These are phyloP conservation scores for Urocynchramus pylzowi DNA, from an alignment of 2,113 vertebrate species.

Conservation along the genomic window DNA sequence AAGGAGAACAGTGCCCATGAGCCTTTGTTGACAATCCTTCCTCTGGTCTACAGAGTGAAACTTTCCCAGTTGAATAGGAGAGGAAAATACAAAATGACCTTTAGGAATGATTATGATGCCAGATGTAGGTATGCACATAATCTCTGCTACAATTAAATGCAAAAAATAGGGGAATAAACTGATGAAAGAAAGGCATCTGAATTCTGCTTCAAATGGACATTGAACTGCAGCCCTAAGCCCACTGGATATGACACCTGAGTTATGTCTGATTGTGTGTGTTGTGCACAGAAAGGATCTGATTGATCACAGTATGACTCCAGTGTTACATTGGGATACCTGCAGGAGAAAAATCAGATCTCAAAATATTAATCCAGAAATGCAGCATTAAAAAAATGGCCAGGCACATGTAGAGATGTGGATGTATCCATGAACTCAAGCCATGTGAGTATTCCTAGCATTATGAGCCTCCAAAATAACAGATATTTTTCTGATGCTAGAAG, in stretches of 20 bases:
- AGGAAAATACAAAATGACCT: neutral
- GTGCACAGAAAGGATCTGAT: neutral
- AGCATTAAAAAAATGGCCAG: neutral
- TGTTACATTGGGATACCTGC: neutral
- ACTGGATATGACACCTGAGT: neutral
- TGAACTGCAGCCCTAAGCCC: neutral
- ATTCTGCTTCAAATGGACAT: neutral
- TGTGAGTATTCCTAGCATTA: neutral
- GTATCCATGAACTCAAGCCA: neutral
- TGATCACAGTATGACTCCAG: neutral
- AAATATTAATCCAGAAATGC: neutral
- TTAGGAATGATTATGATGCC: neutral
- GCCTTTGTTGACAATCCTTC: neutral
- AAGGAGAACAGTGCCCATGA: neutral
- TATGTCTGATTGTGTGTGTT: neutral
- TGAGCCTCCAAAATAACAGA: neutral
- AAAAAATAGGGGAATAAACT: neutral
- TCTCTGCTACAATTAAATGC: neutral
- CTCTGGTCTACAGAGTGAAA: neutral
- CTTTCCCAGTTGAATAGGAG: neutral
- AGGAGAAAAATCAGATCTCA: neutral
- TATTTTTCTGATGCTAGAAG: neutral
- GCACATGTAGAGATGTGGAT: fast-evolving
- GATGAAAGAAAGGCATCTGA: neutral
- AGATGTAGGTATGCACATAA: neutral